Percentiles rank a stretch among this genome's conserved stretches.
phyloP scores from a whole-genome alignment of 2,113 vertebrate species.

The Solenodon paradoxus region DNA sequence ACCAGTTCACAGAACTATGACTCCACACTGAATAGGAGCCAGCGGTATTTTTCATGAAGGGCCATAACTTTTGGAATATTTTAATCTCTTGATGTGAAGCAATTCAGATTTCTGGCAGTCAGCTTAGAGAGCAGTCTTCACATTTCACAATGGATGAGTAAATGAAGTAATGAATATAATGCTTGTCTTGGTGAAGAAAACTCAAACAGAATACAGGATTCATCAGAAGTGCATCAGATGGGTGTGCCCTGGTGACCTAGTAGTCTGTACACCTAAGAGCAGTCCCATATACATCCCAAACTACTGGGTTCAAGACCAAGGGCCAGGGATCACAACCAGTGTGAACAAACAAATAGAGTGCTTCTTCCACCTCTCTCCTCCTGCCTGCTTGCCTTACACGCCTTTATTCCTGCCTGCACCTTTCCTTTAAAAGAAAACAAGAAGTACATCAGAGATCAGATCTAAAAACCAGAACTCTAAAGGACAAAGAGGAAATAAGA shows the following conservation, averaged over 20 bases:
- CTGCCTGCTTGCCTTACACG: too few species aligned
- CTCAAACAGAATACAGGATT: neutral
- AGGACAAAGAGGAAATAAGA: neutral
- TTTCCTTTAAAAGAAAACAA: too few species aligned
- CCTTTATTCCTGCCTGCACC: too few species aligned
- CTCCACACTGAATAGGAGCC: neutral
- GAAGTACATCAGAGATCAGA: neutral
- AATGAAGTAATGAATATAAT: neutral
- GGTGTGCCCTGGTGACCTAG: too few species aligned
- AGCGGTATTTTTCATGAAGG: conserved; percentile 10
- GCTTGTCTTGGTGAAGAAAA: neutral
- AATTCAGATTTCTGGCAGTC: neutral
- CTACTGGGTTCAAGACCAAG: too few species aligned
- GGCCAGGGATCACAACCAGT: too few species aligned
- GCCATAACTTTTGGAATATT: neutral
- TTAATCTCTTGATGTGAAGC: neutral
- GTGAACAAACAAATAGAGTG: too few species aligned
- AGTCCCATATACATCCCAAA: too few species aligned
- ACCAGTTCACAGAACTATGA: neutral
- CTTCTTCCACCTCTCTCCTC: too few species aligned
- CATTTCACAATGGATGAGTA: neutral
- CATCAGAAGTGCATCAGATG: neutral
- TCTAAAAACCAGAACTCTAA: conserved; percentile 19
- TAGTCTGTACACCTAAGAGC: too few species aligned
- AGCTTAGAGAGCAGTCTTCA: neutral